Evolutionary conservation across 2,888 invertebrate species (phyloP).

Genomic region (Diplazon laetatorius): DNA sequence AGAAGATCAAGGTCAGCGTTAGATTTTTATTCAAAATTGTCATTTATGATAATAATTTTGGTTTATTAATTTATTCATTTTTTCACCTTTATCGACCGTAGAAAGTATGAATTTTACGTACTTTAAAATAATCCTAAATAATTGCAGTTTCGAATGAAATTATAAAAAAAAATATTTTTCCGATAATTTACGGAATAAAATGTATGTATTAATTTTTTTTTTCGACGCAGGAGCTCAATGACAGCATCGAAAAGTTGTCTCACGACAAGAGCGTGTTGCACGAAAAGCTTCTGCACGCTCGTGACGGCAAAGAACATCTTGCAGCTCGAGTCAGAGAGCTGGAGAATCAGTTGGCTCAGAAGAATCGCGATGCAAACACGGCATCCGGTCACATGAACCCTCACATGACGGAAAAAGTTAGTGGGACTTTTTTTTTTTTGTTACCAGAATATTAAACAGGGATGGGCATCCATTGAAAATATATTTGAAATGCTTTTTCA

Average conservation of each 20-base stretch:
- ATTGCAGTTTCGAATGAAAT: too few species aligned
- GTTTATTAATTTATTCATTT: not conserved
- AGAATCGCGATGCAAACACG: conserved; percentile 36
- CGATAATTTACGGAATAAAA: too few species aligned
- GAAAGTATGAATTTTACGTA: too few species aligned
- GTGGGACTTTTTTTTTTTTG: too few species aligned
- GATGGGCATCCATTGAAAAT: too few species aligned
- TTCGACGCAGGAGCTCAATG: conserved; percentile 69
- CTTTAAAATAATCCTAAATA: too few species aligned
- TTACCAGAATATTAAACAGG: too few species aligned
- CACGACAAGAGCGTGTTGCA: conserved; percentile 72
- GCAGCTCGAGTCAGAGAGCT: conserved; percentile 68
- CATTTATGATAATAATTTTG: not conserved
- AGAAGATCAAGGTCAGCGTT: conserved; percentile 79
- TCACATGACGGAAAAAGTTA: conserved; percentile 55
- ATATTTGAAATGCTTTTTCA: too few species aligned
- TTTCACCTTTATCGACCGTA: not conserved
- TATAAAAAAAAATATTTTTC: too few species aligned
- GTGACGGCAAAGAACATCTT: conserved; percentile 74
- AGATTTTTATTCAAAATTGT: not conserved
- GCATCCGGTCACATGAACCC: conserved; percentile 26
- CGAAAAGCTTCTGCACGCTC: conserved; percentile 72
- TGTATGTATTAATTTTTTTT: not conserved
- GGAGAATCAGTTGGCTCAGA: conserved; percentile 70
- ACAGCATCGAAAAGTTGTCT: conserved; percentile 69